phyloP scores from a whole-genome alignment of 2,888 invertebrate species.

The Panzeria rudis region DNA sequence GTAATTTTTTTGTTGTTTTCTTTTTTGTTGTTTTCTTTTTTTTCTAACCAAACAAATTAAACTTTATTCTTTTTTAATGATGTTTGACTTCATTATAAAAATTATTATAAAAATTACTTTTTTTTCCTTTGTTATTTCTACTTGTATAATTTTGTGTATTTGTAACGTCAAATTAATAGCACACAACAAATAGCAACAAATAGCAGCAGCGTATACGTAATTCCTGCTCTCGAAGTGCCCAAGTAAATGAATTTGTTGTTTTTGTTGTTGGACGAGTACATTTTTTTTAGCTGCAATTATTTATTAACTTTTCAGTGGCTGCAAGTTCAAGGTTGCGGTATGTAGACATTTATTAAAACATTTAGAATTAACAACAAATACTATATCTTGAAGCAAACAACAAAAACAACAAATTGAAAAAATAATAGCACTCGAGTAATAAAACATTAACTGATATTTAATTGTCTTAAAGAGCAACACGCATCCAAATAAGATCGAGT shows the following conservation, averaged over 20 bases:
- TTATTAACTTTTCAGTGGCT: constrained; percentile 60
- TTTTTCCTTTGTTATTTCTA: constrained; percentile 23
- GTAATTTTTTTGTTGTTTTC: background rate
- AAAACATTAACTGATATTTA: constrained; percentile 36
- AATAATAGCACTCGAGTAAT: background rate
- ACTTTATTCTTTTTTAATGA: constrained; percentile 69
- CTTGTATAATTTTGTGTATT: constrained; percentile 27
- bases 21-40: background rate
- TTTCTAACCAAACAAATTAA: constrained; percentile 59
- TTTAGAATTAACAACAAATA: constrained; percentile 41
- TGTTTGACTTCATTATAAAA: constrained; percentile 57
- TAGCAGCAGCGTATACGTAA: constrained; percentile 11
- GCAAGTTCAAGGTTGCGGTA: constrained; percentile 69
- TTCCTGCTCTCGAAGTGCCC: background rate
- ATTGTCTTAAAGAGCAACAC: constrained; percentile 37
- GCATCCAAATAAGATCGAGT: background rate
- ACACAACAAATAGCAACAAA: constrained; percentile 5
- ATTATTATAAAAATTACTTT: constrained; percentile 13
- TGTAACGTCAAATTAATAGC: constrained; percentile 43
- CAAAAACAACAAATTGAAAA: constrained; percentile 19
- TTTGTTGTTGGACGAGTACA: constrained; percentile 10
- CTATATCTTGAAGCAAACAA: background rate
- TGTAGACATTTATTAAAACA: constrained; percentile 47
- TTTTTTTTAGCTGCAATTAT: constrained; percentile 59
- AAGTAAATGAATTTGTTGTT: constrained; percentile 7